Evolutionary conservation across 2,888 invertebrate genomes (phyloP), one percentile per base, ranked within the genome.

Genomic region (Antitype chi): DNA sequence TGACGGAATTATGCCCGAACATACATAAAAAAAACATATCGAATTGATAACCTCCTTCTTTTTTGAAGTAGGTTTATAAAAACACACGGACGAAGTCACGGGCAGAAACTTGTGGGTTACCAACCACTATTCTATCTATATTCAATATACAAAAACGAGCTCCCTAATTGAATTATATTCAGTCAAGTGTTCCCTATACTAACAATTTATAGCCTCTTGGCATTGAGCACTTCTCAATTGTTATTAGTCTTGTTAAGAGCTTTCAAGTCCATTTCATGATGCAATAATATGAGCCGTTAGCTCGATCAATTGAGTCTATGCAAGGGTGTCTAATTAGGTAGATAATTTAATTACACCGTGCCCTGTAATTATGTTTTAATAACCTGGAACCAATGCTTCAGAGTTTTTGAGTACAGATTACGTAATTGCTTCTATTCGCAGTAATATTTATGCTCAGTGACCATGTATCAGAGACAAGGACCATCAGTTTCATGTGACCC

Each of bases 161-260:
- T 80, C 72, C 73, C 57, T 68, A 64, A 28, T 74, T 59, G 70
- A 71, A 80, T 59, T 60, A 78, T n/a, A 69, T 74, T 53, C 23
- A 57, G 64, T 71, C 43, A 68, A 73, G 59, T 57, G 32, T 20
- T 32, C 23, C 53, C 49, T 62, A 63, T 57, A 55, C 38, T 32
- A 55, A 32, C 23, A 53, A 49, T 70, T 71, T 69, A 60, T 64
- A 13, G 23, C 23, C 5, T 49, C 32, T 28, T 53, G 13, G 49
- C 32, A 67, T 38, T 38, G 38, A 38, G 38, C 38, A 38, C 28
- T 17, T n/a, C 15, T 63, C 20, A 2, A 71, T 49, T 49, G 28
- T 43, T 43, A 43, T 28, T 20, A 32, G 49, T 70, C 9, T 52
- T 71, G 52, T 5, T 79, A 23, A 55, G 60, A 47, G 49, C n/a